Conservation (phyloP, 2,113 vertebrate genomes). For the Silurus glanis region DNA sequence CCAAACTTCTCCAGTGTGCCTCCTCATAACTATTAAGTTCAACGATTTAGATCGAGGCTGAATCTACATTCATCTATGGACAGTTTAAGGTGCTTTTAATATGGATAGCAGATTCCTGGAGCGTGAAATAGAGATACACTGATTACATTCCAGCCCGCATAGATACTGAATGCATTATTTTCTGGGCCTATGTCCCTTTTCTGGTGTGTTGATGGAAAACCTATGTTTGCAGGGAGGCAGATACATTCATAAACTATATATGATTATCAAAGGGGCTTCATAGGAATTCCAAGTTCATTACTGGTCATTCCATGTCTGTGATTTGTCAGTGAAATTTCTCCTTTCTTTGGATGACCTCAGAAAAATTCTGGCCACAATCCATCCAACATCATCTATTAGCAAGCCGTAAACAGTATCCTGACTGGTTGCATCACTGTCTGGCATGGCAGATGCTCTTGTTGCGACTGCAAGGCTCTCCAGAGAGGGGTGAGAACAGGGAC, state of each 20-base stretch:
- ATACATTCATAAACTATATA: not conserved
- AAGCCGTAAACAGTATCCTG: not conserved
- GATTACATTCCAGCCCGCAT: constrained; percentile 68
- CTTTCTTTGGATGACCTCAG: not conserved
- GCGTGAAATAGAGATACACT: constrained; percentile 62
- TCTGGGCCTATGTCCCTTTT: constrained; percentile 37
- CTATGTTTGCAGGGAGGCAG: no score
- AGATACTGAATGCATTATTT: constrained; percentile 68
- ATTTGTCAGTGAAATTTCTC: not conserved
- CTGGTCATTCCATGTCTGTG: not conserved
- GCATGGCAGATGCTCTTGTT: constrained; percentile 7
- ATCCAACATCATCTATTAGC: not conserved
- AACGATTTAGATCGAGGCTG: constrained; percentile 8
- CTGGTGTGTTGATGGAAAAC: not conserved
- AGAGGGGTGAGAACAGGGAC: not conserved
- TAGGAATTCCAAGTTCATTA: not conserved
- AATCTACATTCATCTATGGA: not conserved
- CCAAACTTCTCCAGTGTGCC: not conserved
- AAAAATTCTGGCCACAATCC: not conserved
- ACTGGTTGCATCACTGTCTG: not conserved
- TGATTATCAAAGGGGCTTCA: not conserved
- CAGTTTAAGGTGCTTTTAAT: constrained; percentile 46
- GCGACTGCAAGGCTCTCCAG: constrained; percentile 6
- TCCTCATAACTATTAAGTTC: constrained; percentile 20
- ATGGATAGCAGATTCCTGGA: constrained; percentile 59